Percentiles rank a stretch among this genome's conserved stretches.
Evolutionary conservation across 2,797 vertebrate genomes (phyloP).

Genomic region (Pelochelys cantorii): DNA sequence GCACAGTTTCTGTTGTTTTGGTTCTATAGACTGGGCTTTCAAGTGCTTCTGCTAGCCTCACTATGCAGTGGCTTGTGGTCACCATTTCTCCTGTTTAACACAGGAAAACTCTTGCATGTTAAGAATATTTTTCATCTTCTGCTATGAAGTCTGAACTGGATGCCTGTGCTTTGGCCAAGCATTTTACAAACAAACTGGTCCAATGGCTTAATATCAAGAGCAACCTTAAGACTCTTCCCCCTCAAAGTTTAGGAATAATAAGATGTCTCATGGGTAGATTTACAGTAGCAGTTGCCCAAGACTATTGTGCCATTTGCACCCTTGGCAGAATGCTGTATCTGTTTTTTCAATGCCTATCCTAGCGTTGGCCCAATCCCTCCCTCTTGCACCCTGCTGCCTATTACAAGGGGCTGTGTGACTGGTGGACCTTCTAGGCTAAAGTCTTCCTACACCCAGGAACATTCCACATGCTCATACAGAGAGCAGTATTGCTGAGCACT

Average conservation of each 20-base stretch:
- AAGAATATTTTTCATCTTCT: neutral
- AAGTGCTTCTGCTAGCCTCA: neutral
- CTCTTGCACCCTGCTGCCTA: neutral
- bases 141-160: neutral
- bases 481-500: neutral
- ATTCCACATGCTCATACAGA: neutral
- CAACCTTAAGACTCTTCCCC: neutral
- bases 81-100: neutral
- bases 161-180: neutral
- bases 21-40: neutral
- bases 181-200: neutral
- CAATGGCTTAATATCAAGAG: neutral
- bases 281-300: neutral
- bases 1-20: neutral
- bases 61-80: neutral
- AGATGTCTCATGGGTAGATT: neutral
- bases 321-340: neutral
- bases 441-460: neutral
- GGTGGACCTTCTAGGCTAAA: neutral
- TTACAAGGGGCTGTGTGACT: neutral
- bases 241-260: neutral
- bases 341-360: neutral
- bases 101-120: neutral
- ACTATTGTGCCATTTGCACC: neutral
- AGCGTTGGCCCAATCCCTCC: accelerated